phyloP scores from a whole-genome alignment of 37 sponge, comb jelly and placozoan species.

The Chondrilla cf. caribensis region DNA sequence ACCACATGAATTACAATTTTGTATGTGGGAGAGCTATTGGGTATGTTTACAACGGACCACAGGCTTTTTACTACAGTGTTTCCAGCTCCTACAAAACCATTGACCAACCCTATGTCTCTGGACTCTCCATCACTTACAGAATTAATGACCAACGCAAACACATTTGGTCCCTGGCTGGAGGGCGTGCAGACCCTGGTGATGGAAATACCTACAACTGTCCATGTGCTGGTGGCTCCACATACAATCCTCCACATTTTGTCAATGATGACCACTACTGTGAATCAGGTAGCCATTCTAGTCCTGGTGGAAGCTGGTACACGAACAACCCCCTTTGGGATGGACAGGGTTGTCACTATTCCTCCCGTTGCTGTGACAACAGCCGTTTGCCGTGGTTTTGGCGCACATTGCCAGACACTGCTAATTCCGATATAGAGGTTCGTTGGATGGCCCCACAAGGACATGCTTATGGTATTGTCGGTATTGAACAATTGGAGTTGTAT shows the following conservation, averaged over 20 bases:
- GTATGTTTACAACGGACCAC: not conserved
- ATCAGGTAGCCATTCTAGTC: not conserved
- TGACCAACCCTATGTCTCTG: not conserved
- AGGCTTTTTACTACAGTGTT: not conserved
- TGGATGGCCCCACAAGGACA: too few relatives aligned
- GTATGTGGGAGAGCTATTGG: constrained; percentile 12
- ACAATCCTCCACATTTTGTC: not conserved
- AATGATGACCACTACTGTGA: not conserved
- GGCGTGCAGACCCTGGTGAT: not conserved
- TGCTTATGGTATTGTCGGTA: too few relatives aligned
- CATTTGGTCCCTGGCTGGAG: constrained; percentile 4
- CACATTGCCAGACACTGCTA: not conserved
- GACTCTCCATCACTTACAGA: not conserved
- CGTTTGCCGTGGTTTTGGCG: not conserved
- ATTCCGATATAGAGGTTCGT: constrained; percentile 10
- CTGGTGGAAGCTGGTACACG: not conserved
- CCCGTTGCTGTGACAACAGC: not conserved
- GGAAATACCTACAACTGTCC: constrained; percentile 6
- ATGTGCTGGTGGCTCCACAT: not conserved
- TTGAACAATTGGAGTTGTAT: too few relatives aligned
- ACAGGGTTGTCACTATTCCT: not conserved
- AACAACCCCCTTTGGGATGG: constrained; percentile 4
- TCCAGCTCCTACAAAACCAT: too few relatives aligned
- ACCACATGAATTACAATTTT: not conserved
- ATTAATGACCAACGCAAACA: not conserved